phyloP scores from a whole-genome alignment of 2,888 invertebrate genomes.

The Aphidius colemani region DNA sequence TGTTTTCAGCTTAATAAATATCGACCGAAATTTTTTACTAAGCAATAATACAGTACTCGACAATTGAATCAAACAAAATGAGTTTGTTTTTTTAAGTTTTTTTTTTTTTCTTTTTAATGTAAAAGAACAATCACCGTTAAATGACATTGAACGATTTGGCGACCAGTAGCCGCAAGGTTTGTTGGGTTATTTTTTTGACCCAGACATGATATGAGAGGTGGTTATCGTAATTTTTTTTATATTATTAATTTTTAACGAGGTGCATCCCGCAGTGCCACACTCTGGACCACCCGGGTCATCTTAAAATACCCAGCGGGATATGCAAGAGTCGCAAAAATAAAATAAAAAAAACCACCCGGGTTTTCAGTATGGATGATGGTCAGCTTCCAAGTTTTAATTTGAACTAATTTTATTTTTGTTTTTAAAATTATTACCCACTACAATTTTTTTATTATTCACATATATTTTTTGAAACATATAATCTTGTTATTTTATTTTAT shows the following conservation, averaged over 20 bases:
- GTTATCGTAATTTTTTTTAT: background rate
- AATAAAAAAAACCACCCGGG: too few relatives aligned
- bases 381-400: too few relatives aligned
- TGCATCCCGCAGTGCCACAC: slow-evolving; percentile 8
- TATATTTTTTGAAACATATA: too few relatives aligned
- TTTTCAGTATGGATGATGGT: too few relatives aligned
- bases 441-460: too few relatives aligned
- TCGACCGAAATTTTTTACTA: background rate
- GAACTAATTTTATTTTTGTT: too few relatives aligned
- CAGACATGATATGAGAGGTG: background rate
- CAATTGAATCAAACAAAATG: background rate
- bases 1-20: background rate
- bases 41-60: background rate
- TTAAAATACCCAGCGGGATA: slow-evolving; percentile 3
- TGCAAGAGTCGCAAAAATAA: slow-evolving; percentile 2
- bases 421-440: too few relatives aligned
- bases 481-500: too few relatives aligned
- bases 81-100: too few relatives aligned
- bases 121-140: background rate
- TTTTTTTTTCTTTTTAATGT: too few relatives aligned
- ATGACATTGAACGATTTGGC: slow-evolving; percentile 4
- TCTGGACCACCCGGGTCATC: slow-evolving; percentile 10
- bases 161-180: slow-evolving; percentile 13
- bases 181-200: slow-evolving; percentile 1
- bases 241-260: slow-evolving; percentile 15